Evolutionary conservation across 2,797 vertebrate species (phyloP), one percentile per base, ranked within the genome.

Genomic region (Pelobates cultripes): DNA sequence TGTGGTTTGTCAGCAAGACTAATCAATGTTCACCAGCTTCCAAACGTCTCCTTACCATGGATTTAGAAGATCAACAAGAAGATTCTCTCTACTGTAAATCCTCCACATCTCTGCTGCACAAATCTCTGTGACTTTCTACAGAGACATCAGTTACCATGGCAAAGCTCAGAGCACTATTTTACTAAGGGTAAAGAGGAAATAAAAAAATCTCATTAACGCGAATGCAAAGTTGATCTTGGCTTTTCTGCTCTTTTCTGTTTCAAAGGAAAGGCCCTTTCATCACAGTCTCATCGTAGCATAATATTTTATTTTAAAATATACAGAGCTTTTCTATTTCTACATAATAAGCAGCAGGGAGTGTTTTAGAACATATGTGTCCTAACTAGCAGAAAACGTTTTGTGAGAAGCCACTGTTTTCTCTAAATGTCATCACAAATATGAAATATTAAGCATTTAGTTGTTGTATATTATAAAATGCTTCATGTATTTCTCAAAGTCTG

Each of bases 111-210:
- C 51, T 78, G 41, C 40, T 60, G 15, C 42, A 70, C 12, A n/a
- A 14, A 70, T 17, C 69, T 70, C 77, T 70, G 55, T 47, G n/a
- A n/a, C 2, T 61, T 78, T 78, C 55, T 43, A 71, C 47, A 14
- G 28, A 44, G 55, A 15, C 53, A 40, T 43, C 28, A 41, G 77
- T 78, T 78, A 57, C 77, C 77, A 78, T 78, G 77, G 77, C 43
- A 70, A 78, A 78, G 77, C 77, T 70, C 3, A 63, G 64, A n/a
- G n/a, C 68, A 63, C 51, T 8, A 28, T 78, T 61, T 71, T 70
- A 41, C 70, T 17, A 68, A 77, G 41, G 66, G 55, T 57, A 15
- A 55, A 47, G 44, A 15, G 40, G 61, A 8, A 47, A 17, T 17
- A 70, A 45, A 63, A 70, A 44, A 47, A 70, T 53, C 43, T 73